phyloP scores from a whole-genome alignment of 2,888 invertebrate genomes.

The Nysson spinosus region DNA sequence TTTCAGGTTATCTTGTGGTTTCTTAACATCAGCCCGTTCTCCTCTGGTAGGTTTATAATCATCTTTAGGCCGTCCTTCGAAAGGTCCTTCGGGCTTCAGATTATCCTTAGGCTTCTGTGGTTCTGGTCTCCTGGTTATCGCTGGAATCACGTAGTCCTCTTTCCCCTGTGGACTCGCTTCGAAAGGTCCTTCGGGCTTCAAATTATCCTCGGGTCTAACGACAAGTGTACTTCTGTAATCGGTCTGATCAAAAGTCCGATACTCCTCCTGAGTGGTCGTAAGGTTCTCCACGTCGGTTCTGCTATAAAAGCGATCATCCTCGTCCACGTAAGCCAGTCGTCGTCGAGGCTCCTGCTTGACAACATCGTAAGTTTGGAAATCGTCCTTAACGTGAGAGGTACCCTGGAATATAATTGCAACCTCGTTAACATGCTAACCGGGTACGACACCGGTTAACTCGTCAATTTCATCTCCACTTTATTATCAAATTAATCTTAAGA shows the following conservation, averaged over 20 bases:
- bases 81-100: conserved; percentile 76
- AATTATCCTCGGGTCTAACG: conserved; percentile 77
- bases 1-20: conserved; percentile 80
- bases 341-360: conserved; percentile 77
- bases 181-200: conserved; percentile 81
- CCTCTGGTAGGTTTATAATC: conserved; percentile 73
- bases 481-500: too few relatives aligned
- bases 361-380: conserved; percentile 70
- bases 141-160: conserved; percentile 76
- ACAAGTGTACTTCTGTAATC: conserved; percentile 76
- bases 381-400: conserved; percentile 73
- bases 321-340: conserved; percentile 85
- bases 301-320: conserved; percentile 78
- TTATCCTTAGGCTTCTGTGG: conserved; percentile 69
- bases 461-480: too few relatives aligned
- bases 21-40: conserved; percentile 75
- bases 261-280: conserved; percentile 85
- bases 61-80: conserved; percentile 59
- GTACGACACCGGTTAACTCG: too few relatives aligned
- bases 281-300: conserved; percentile 81
- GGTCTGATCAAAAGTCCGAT: conserved; percentile 81
- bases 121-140: conserved; percentile 78
- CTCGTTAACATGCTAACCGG: too few relatives aligned
- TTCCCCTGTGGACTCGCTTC: conserved; percentile 75
- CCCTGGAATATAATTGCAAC: conserved; percentile 59